phyloP scores from a whole-genome alignment of 2,113 vertebrate genomes.

The Indri indri region DNA sequence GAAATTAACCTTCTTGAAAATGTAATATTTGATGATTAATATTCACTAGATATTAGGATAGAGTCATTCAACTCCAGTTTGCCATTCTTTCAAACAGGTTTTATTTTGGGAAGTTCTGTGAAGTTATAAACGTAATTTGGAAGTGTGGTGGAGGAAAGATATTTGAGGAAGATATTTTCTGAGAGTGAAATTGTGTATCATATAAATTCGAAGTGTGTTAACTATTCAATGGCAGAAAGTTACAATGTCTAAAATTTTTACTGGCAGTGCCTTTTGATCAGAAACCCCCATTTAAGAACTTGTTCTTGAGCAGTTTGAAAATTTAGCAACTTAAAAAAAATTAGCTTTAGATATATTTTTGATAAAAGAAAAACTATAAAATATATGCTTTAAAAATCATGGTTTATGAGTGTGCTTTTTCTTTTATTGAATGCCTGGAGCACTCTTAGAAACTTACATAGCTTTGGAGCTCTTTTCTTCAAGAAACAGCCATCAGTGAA shows the following conservation, averaged over 20 bases:
- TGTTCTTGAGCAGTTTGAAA: not conserved
- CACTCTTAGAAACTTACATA: not conserved
- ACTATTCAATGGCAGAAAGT: not conserved
- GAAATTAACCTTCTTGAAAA: slow-evolving; percentile 6
- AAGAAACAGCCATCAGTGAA: not conserved
- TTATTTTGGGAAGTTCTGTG: slow-evolving; percentile 5
- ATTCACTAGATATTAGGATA: not conserved
- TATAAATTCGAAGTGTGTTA: not conserved
- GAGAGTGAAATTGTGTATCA: not conserved
- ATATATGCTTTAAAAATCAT: not conserved
- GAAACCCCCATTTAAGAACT: not conserved
- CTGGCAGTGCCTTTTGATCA: not conserved
- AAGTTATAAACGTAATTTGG: not conserved
- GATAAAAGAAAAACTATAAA: not conserved
- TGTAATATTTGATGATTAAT: not conserved
- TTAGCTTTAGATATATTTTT: not conserved
- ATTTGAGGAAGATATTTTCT: slow-evolving; percentile 12
- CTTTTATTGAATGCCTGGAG: not conserved
- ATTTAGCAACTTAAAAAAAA: not conserved
- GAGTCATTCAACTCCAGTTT: not conserved
- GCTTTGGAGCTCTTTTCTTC: not conserved
- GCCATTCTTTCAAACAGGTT: not conserved
- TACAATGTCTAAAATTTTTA: not conserved
- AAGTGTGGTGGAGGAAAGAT: not conserved
- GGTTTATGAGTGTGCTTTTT: not conserved